These are phyloP conservation scores for Tetramorium bicarinatum DNA, from an alignment of 2,888 invertebrate species.

Conservation along the genomic window DNA sequence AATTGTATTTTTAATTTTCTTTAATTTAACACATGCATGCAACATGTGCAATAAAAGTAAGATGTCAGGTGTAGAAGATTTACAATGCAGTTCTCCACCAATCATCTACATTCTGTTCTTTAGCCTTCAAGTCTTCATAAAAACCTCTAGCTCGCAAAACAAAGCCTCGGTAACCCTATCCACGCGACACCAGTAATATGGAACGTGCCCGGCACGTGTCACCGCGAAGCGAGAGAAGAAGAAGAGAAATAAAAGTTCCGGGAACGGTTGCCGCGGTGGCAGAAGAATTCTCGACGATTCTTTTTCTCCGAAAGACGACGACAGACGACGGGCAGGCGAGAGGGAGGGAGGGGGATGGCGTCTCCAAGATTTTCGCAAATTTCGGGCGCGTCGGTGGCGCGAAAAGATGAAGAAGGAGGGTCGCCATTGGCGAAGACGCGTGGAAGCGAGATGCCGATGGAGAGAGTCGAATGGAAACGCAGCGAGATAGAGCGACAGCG, in stretches of 20 bases:
- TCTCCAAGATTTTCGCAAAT: slow-evolving; percentile 59
- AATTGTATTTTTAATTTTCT: slow-evolving; percentile 16
- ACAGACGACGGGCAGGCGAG: background rate
- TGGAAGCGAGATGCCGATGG: slow-evolving; percentile 52
- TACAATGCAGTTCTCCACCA: background rate
- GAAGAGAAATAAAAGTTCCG: slow-evolving; percentile 36
- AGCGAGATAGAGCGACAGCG: slow-evolving; percentile 45
- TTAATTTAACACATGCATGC: background rate
- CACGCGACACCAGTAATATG: slow-evolving; percentile 33
- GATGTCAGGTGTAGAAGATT: background rate
- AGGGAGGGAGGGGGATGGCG: slow-evolving; percentile 1
- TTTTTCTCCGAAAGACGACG: slow-evolving; percentile 15
- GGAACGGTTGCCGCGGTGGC: slow-evolving; percentile 29
- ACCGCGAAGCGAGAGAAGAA: background rate
- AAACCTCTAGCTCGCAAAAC: slow-evolving; percentile 25
- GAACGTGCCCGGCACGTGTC: slow-evolving; percentile 50
- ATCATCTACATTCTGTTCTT: slow-evolving; percentile 10
- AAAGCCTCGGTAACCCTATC: slow-evolving; percentile 26
- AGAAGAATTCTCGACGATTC: slow-evolving; percentile 48
- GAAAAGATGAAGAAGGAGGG: slow-evolving; percentile 39
- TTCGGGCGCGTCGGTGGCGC: slow-evolving; percentile 53
- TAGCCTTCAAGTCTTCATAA: slow-evolving; percentile 5
- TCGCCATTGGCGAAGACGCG: slow-evolving; percentile 58
- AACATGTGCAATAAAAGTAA: background rate
- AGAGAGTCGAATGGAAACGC: slow-evolving; percentile 21